Conservation (phyloP, 30 jellyfish, hydroid and myxozoan species). For the Aurelia coerulea region DNA sequence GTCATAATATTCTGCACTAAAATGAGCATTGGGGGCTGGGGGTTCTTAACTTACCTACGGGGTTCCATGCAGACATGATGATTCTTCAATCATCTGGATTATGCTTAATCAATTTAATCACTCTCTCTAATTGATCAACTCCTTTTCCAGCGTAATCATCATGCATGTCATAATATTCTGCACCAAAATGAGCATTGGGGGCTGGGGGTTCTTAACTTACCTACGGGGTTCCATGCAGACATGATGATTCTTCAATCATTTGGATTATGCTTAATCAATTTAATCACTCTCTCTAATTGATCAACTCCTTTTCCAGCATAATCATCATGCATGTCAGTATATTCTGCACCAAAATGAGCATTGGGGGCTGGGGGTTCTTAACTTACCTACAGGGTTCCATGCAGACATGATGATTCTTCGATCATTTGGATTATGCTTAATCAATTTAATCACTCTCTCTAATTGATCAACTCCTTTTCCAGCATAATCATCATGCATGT, state of each 20-base stretch:
- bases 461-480: conserved; percentile 97
- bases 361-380: no score
- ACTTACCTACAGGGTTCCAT: conserved; percentile 98
- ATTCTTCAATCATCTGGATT: conserved; percentile 95
- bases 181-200: conserved; percentile 85
- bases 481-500: not conserved
- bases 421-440: conserved; percentile 79
- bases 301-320: conserved; percentile 94
- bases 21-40: no score
- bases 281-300: conserved; percentile 83
- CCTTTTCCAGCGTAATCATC: conserved; percentile 91
- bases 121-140: conserved; percentile 88
- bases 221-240: conserved; percentile 99
- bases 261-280: not conserved
- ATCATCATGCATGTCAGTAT: conserved; percentile 60
- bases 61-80: conserved; percentile 99
- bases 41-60: conserved; percentile 73
- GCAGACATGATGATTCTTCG: conserved; percentile 86
- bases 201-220: conserved; percentile 33
- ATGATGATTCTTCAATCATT: conserved; percentile 83
- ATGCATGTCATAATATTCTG: conserved; percentile 74
- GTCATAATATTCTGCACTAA: conserved; percentile 62
- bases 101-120: conserved; percentile 13
- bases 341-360: not conserved
- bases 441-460: conserved; percentile 19